Base-by-base conservation (phyloP, 2,113 vertebrate genomes). In the Phoenicopterus ruber region DNA sequence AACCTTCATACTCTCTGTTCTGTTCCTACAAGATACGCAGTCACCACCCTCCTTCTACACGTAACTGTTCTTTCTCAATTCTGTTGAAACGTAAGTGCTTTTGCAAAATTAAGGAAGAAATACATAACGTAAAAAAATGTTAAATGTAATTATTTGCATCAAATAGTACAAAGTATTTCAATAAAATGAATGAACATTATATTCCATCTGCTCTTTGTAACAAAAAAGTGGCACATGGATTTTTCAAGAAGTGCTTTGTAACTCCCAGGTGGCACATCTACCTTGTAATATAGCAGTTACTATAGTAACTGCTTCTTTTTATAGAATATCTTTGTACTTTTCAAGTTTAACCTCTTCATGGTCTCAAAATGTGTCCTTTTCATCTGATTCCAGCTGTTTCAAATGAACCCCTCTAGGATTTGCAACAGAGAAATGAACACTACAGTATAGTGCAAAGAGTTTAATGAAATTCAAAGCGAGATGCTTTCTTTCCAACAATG, bases 201-300 rank as follows among this genome's bases (percentile, higher is more conserved):
- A 93, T 72, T 91, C 96, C 94, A 81, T 97, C 92, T 97, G 95
- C 72, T 89, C 49, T 86, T 89, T 96, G 89, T 90, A 95, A 90
- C 66, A 65, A 49, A 74, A 55, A 94, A 86, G 71, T 81, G 65
- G 88, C 85, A 71, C 93, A 80, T 61, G 78, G 93, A 80, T 91
- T 96, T 97, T 96, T 95, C 96, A 93, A 97, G 94, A 86, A 97
- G 85, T 63, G 72, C 95, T 96, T 96, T 97, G 84, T 90, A 96
- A 88, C 72, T 97, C 93, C 81, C 93, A 94, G 77, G 76, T 81
- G 93, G 81, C 95, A 95, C 73, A 94, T 95, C 92, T 62, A 85
- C 85, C 82, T 89, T 81, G 65, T 57, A 87, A 74, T 79, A 82
- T 32, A 96, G 77, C 26, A 16, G 86, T 96, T 97, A 63, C 94